Evolutionary conservation across 2,888 invertebrate genomes (phyloP).

Genomic region (Rapana venosa): DNA sequence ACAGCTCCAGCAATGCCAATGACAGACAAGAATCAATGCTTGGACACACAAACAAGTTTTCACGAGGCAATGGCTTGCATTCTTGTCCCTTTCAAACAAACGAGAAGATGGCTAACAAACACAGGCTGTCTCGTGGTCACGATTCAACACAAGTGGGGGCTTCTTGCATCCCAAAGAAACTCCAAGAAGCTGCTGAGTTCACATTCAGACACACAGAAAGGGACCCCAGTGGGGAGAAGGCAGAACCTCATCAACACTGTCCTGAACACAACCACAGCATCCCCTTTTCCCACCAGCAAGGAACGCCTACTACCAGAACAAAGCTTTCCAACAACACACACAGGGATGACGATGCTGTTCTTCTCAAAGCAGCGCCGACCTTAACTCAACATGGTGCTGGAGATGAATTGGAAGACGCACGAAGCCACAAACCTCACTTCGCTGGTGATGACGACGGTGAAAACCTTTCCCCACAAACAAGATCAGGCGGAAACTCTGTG

Average conservation of each 20-base stretch:
- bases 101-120: background rate
- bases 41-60: background rate
- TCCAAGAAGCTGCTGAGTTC: no score
- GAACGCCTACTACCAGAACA: background rate
- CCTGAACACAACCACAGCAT: no score
- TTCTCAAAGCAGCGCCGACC: background rate
- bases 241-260: no score
- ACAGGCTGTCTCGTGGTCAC: background rate
- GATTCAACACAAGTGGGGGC: no score
- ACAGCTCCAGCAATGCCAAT: background rate
- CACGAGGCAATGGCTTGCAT: background rate
- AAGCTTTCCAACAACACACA: background rate
- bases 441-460: background rate
- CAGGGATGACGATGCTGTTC: background rate
- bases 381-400: background rate
- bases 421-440: background rate
- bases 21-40: background rate
- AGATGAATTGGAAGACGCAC: background rate
- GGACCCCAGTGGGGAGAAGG: no score
- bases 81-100: background rate
- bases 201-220: no score
- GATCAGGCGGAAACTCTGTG: background rate
- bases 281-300: background rate
- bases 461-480: background rate
- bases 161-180: no score